Evolutionary conservation across 2,888 invertebrate species (phyloP).

Genomic region (Xiphydria camelus): DNA sequence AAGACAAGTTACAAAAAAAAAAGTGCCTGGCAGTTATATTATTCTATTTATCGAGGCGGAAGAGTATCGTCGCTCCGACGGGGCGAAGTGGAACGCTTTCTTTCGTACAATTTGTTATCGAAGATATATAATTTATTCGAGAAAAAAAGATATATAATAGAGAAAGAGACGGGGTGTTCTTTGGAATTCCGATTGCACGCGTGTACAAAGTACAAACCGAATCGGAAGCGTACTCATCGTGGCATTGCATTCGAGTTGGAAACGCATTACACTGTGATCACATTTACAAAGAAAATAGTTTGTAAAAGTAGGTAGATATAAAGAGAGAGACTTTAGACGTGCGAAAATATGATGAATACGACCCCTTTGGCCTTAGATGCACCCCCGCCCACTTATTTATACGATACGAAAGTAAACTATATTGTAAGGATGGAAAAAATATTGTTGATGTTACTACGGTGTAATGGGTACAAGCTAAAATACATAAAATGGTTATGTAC

Average conservation of each 20-base stretch:
- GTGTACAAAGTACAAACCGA: too few species aligned
- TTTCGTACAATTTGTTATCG: too few species aligned
- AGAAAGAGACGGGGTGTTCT: constrained; percentile 16
- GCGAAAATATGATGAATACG: constrained; percentile 47
- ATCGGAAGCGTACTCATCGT: constrained; percentile 15
- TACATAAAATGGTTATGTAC: constrained; percentile 49
- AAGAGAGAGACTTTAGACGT: constrained; percentile 12
- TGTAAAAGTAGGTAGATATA: constrained; percentile 37
- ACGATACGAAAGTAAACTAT: constrained; percentile 34
- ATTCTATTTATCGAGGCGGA: too few species aligned
- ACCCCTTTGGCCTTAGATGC: constrained; percentile 14
- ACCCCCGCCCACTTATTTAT: constrained; percentile 27
- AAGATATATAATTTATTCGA: background rate
- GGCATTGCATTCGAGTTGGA: constrained; percentile 26
- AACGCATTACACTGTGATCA: constrained; percentile 53
- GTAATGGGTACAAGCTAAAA: constrained; percentile 53
- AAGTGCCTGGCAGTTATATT: too few species aligned
- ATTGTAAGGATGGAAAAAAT: constrained; percentile 15
- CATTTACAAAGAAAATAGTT: constrained; percentile 48
- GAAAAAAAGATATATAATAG: constrained; percentile 5
- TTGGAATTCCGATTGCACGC: too few species aligned
- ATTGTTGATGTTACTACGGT: constrained; percentile 54
- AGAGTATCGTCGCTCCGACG: too few species aligned
- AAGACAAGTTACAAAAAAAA: too few species aligned
- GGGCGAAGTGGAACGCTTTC: too few species aligned